phyloP scores from a whole-genome alignment of 2,888 invertebrate species.

The Taphrorychus bicolor region DNA sequence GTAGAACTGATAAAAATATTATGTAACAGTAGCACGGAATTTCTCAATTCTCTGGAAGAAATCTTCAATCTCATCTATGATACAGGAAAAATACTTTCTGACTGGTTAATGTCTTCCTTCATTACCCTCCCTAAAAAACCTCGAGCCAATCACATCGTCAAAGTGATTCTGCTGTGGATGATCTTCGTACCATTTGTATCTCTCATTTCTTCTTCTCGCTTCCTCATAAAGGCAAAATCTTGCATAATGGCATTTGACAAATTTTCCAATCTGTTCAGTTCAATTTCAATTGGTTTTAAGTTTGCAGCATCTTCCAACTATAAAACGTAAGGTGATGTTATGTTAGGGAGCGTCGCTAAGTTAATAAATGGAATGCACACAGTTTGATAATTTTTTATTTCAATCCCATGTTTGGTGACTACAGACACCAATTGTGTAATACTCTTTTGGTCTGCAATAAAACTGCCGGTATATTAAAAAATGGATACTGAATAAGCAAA shows the following conservation, averaged over 20 bases:
- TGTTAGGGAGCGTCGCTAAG: too few relatives aligned
- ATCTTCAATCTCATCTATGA: too few relatives aligned
- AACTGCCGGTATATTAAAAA: slow-evolving; percentile 1
- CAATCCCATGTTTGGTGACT: slow-evolving; percentile 92
- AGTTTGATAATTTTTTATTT: slow-evolving; percentile 97
- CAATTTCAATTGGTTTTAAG: slow-evolving; percentile 96
- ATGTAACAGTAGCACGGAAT: too few relatives aligned
- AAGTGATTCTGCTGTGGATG: too few relatives aligned
- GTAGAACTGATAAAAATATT: too few relatives aligned
- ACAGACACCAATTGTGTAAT: slow-evolving; percentile 86
- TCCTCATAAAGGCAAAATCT: slow-evolving; percentile 96
- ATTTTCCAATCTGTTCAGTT: slow-evolving; percentile 93
- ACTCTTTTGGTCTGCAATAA: slow-evolving; percentile 74
- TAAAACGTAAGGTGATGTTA: too few relatives aligned
- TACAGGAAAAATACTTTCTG: too few relatives aligned
- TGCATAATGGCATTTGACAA: slow-evolving; percentile 95
- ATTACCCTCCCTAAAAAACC: too few relatives aligned
- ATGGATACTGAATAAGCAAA: slow-evolving; percentile 3
- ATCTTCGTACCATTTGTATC: slow-evolving; percentile 99
- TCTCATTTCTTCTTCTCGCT: slow-evolving; percentile 97
- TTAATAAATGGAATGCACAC: slow-evolving; percentile 71
- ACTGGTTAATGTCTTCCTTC: too few relatives aligned
- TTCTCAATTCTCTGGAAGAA: too few relatives aligned
- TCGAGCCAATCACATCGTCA: too few relatives aligned
- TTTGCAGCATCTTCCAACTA: slow-evolving; percentile 97